A percentile compares a stretch with the other conserved stretches of the same genome.
These are phyloP conservation scores for Dryobota labecula DNA, from an alignment of 2,888 invertebrate genomes.

Conservation along the genomic window DNA sequence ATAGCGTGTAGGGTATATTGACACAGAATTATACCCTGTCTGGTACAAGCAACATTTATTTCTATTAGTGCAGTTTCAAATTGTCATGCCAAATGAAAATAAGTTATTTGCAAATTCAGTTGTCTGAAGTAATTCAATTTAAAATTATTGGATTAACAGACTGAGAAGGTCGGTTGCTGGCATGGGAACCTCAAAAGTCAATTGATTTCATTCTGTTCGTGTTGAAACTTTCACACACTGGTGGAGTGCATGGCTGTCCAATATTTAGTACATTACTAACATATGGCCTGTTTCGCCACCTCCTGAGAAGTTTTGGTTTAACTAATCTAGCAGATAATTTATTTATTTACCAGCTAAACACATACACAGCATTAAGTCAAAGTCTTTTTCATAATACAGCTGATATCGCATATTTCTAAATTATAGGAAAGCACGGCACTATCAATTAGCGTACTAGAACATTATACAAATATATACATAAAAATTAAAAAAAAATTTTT, in stretches of 20 bases:
- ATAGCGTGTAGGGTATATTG: neutral
- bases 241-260: constrained; percentile 36
- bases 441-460: too few species aligned
- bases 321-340: constrained; percentile 17
- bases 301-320: constrained; percentile 18
- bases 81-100: constrained; percentile 19
- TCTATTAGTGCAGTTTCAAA: constrained; percentile 13
- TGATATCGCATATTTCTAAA: too few species aligned
- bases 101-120: constrained; percentile 15
- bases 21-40: neutral
- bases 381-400: too few species aligned
- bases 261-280: constrained; percentile 46
- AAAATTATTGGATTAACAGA: constrained; percentile 27
- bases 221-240: constrained; percentile 58
- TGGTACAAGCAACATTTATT: neutral
- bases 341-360: too few species aligned
- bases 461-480: too few species aligned
- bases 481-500: too few species aligned
- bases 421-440: too few species aligned
- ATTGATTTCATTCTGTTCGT: constrained; percentile 52
- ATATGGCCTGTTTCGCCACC: constrained; percentile 15
- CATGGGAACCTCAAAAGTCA: constrained; percentile 51
- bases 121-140: constrained; percentile 26
- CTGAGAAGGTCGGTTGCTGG: constrained; percentile 35
- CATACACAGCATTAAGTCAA: too few species aligned